These are phyloP conservation scores for Drosophila arawakana DNA, from an alignment of 1,140 invertebrate genomes.

Conservation along the genomic window DNA sequence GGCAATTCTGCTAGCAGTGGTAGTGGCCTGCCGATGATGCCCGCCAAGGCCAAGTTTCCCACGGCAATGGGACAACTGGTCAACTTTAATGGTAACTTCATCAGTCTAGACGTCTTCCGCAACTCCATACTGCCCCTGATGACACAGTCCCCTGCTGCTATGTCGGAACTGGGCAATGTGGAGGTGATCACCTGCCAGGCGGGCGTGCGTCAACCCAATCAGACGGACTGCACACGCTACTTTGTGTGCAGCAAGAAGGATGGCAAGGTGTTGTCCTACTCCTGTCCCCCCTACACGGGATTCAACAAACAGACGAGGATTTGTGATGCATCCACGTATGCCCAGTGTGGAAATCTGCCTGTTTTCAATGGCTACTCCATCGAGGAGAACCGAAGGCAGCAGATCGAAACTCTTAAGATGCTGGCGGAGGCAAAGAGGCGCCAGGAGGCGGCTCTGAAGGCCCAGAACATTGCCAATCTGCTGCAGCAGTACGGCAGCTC, in stretches of 20 bases:
- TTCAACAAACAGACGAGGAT: slow-evolving; percentile 85
- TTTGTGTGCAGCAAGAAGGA: slow-evolving; percentile 85
- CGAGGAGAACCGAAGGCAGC: slow-evolving; percentile 64
- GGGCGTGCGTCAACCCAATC: slow-evolving; percentile 85
- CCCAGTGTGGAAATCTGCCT: slow-evolving; percentile 69
- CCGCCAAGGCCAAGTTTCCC: slow-evolving; percentile 40
- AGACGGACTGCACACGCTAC: slow-evolving; percentile 85
- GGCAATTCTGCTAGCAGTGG: slow-evolving; percentile 1
- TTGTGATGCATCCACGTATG: slow-evolving; percentile 84
- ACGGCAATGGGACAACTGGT: slow-evolving; percentile 55
- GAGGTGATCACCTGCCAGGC: slow-evolving; percentile 84
- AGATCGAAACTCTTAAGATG: slow-evolving; percentile 73
- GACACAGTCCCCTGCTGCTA: slow-evolving; percentile 41
- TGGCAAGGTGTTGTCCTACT: slow-evolving; percentile 84
- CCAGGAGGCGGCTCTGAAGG: slow-evolving; percentile 70
- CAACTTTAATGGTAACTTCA: slow-evolving; percentile 80
- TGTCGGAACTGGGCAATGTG: slow-evolving; percentile 71
- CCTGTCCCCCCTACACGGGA: slow-evolving; percentile 85
- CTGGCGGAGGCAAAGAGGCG: slow-evolving; percentile 70
- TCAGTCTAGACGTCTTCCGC: slow-evolving; percentile 75
- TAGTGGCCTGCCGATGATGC: slow-evolving; percentile 18
- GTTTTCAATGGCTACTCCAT: slow-evolving; percentile 61
- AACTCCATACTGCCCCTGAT: slow-evolving; percentile 77
- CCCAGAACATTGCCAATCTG: slow-evolving; percentile 70
- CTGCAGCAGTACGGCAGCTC: slow-evolving; percentile 65